These are phyloP conservation scores for Cheilosia variabilis DNA, from an alignment of 2,888 invertebrate genomes.

Conservation along the genomic window DNA sequence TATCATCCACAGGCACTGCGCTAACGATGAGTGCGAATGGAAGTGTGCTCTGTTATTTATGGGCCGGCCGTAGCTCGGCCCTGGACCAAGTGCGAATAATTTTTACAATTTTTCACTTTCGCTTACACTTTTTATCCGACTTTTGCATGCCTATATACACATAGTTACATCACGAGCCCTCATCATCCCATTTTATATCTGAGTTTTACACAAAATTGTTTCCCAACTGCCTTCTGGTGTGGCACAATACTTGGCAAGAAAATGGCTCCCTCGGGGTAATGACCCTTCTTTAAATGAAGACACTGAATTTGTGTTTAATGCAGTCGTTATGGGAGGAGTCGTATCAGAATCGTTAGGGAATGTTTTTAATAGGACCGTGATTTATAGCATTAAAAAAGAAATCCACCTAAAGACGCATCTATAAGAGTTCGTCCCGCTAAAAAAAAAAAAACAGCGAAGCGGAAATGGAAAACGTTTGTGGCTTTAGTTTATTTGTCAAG, in stretches of 20 bases:
- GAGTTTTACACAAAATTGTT: neutral
- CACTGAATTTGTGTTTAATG: constrained; percentile 38
- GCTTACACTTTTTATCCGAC: neutral
- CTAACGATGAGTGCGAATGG: neutral
- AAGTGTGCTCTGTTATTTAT: constrained; percentile 32
- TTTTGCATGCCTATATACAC: neutral
- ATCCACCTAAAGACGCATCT: neutral
- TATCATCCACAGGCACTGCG: constrained; percentile 28
- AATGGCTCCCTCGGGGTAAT: constrained; percentile 34
- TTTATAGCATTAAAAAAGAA: neutral
- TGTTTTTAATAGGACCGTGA: constrained; percentile 29
- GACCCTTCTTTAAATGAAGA: constrained; percentile 15
- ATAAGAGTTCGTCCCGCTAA: neutral
- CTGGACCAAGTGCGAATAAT: constrained; percentile 37
- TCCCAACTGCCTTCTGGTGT: constrained; percentile 12
- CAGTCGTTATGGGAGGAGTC: constrained; percentile 31
- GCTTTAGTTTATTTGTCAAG: too few species aligned
- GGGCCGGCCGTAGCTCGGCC: constrained; percentile 12
- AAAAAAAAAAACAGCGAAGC: neutral
- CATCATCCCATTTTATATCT: neutral
- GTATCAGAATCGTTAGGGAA: constrained; percentile 22
- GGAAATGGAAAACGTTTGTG: too few species aligned
- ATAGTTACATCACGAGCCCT: neutral
- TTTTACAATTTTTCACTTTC: constrained; percentile 48
- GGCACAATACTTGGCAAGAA: neutral